These are phyloP conservation scores for Oenanthe oenanthe DNA, from an alignment of 2,113 vertebrate genomes.

Conservation along the genomic window DNA sequence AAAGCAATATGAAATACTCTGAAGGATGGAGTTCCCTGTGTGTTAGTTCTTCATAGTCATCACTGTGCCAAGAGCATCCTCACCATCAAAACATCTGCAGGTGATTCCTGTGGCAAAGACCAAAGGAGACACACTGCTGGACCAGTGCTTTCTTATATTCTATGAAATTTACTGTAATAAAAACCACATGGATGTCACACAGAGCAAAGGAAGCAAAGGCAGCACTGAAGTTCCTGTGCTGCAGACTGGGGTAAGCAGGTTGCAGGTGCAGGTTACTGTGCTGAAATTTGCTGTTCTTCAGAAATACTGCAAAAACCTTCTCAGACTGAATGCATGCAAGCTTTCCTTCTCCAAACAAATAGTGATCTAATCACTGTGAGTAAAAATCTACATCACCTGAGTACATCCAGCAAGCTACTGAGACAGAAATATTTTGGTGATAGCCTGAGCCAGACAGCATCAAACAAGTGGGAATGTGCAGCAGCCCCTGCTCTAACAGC, in stretches of 20 bases:
- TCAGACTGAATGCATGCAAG: fast-evolving
- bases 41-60: not conserved
- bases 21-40: not conserved
- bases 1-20: not conserved
- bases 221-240: fast-evolving
- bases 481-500: not conserved
- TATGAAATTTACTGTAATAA: not conserved
- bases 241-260: not conserved
- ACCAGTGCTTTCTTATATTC: not conserved
- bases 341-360: not conserved
- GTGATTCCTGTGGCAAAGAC: not conserved
- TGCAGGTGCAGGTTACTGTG: not conserved
- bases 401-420: not conserved
- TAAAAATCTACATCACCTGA: fast-evolving
- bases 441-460: not conserved
- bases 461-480: fast-evolving
- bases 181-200: fast-evolving
- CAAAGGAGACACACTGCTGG: not conserved
- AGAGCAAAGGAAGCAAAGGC: not conserved
- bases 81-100: not conserved
- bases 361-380: not conserved
- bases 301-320: not conserved
- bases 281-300: not conserved
- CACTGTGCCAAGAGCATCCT: not conserved
- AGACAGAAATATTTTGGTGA: not conserved